Base-by-base conservation (phyloP, 2,797 vertebrate species). In the Vespertilio murinus region DNA sequence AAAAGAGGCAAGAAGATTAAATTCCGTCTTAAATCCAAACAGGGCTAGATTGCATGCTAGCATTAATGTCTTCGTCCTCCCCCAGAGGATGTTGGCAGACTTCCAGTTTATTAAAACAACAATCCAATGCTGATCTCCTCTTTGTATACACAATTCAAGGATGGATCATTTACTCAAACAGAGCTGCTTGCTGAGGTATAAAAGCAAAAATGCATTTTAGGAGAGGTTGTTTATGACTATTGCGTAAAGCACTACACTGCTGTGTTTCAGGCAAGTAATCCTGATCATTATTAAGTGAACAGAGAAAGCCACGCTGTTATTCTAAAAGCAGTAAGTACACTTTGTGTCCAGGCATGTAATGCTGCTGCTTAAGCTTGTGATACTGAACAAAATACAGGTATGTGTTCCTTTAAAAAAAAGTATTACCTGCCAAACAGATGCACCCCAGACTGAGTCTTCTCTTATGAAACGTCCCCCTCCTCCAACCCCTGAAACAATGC, bases 61-160 rank as follows among this genome's bases (percentile, higher is more conserved):
- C 96, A 87, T 97, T 97, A 96, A 97, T 71, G 93, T 89, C 95
- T 83, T 97, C 73, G 95, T 97, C 96, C 94, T 97, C 95, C 97
- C 95, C 75, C 94, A 92, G 96, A 97, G 97, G 97, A 96, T 77
- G 45, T 0, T 98, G 98, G 97, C 98, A 97, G 97, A 79, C 95
- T 97, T 98, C 98, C 98, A 98, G 96, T 98, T 98, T 98, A 97
- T 98, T 97, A 98, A 98, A 98, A 98, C 96, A 98, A 97, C 97
- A 97, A 85, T 96, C 97, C 97, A 95, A 94, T 42, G 87, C 97
- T 89, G 97, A 98, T 97, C 96, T 97, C 95, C 91, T 95, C 88
- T 97, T 81, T 93, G 89, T 97, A 96, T 94, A 97, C 95, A 97
- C 22, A 94, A 97, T 91, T 96, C 97, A 97, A 98, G 91, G 96